Base-by-base conservation (phyloP, 2,113 vertebrate species). In the Otus sunia region DNA sequence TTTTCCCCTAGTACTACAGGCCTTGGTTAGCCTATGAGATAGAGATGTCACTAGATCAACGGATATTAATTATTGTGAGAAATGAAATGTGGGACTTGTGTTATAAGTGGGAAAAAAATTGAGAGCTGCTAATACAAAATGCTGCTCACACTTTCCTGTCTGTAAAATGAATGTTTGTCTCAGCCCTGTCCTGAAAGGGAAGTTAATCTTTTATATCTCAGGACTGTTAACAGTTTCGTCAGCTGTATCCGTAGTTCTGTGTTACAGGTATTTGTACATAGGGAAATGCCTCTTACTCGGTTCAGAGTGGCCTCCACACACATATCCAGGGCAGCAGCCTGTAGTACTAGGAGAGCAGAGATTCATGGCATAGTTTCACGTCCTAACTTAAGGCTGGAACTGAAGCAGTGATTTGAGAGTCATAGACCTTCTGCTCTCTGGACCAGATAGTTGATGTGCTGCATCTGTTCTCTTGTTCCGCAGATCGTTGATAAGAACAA, bases 401-500 rank as follows among this genome's bases (percentile, higher is more conserved):
- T 60, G n/a, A 66, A 79, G 55, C 47, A 71, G 56, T 47, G 75
- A 36, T 93, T 36, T 73, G 81, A 73, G 77, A 68, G n/a, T 56
- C 6, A 4, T 17, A 86, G n/a, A 59, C 26, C 12, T 66, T 77
- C 10, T 56, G 10, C n/a, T 86, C 27, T n/a, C 43, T 72, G 39
- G 66, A 77, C 10, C 26, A 74, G 30, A 10, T 60, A 29, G 53
- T 41, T 83, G 59, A 84, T 0, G 0, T 32, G 43, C 69, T 88
- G 32, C n/a, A 49, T 94, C 63, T 58, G 2, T 84, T 81, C 45
- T 91, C 43, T 87, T 56, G 23, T 79, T 77, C 89, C 94, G 8
- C 96, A 99, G 99, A 98, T 99, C 2, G 98, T 99, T 87, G 98
- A 99, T 96, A 98, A 98, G 87, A 98, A 99, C 97, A 99, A 98